Evolutionary conservation across 2,888 invertebrate genomes (phyloP), one percentile per base, ranked within the genome.

Genomic region (Apodemia mormo): DNA sequence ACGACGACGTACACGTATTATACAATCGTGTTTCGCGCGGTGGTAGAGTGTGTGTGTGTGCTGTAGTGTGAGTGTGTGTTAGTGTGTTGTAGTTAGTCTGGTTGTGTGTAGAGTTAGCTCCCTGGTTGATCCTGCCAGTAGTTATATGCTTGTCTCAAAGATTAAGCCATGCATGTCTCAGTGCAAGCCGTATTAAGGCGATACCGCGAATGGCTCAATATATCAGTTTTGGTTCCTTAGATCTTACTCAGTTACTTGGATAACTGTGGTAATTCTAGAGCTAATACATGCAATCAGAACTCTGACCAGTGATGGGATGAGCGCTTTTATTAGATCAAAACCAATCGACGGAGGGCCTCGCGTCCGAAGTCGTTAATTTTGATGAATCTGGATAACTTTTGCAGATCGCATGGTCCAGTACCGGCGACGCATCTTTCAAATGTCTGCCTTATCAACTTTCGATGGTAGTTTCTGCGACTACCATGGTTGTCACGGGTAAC

Each of bases 401-500:
- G 75, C 75, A 77, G 71, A 76, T 77, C 78, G 88, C 86, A 87
- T 80, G 85, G 87, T 82, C 87, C 85, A 78, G 92, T 83, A 87
- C 92, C 91, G 93, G 92, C 92, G 94, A 94, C 93, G 91, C 86
- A 90, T 94, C 94, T 92, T 94, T 94, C 94, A 94, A 94, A 93
- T 95, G 92, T 94, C 94, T 95, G 95, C 94, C 95, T 92, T 95
- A 95, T 95, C 95, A 94, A 94, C 94, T 94, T 87, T 94, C 92
- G 95, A 95, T 94, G 94, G 95, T 95, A 94, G 94, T 92, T 90
- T 94, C 93, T 90, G 88, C 87, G 95, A 92, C 94, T 95, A 94
- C 94, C 95, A 94, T 95, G 95, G 94, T 94, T 89, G 92, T 94
- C 90, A 95, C 95, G 94, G 94, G 95, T 95, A 94, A 95, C 95